phyloP scores from a whole-genome alignment of 2,888 invertebrate species.

The Pristionchus mayeri region DNA sequence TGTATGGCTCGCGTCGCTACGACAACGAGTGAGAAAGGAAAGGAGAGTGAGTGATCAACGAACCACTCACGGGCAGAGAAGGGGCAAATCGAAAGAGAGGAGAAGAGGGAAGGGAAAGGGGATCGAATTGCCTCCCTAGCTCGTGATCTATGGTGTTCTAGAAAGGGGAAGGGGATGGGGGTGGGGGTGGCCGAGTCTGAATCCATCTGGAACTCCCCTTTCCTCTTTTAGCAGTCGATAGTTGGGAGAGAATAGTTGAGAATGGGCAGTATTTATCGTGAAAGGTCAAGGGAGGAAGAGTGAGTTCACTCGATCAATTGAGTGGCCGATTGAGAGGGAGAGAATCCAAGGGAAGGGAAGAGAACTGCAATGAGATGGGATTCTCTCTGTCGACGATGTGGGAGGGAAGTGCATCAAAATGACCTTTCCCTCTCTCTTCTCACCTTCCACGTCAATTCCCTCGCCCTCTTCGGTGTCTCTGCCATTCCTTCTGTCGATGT shows the following conservation, averaged over 20 bases:
- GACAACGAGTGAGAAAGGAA: conserved; percentile 1
- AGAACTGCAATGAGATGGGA: background rate
- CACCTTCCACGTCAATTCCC: conserved; percentile 25
- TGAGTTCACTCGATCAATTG: conserved; percentile 31
- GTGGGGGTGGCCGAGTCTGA: too few species aligned
- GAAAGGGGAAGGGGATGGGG: too few species aligned
- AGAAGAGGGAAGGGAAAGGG: conserved; percentile 26
- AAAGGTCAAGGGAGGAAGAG: conserved; percentile 22
- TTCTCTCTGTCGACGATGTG: background rate
- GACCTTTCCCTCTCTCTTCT: background rate
- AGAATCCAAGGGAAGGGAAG: background rate
- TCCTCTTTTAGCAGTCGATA: background rate
- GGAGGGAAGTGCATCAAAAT: background rate
- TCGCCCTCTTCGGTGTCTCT: background rate
- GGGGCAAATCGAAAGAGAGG: background rate
- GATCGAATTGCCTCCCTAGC: conserved; percentile 5
- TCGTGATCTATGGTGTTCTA: conserved; percentile 15
- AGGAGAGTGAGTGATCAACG: background rate
- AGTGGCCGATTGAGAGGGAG: conserved; percentile 16
- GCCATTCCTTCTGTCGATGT: background rate
- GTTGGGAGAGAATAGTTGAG: background rate
- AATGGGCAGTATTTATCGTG: background rate
- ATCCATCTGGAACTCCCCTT: too few species aligned
- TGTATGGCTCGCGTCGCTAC: conserved; percentile 18
- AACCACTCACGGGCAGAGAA: background rate